A percentile compares a stretch with the other conserved stretches of the same genome.
Conservation (phyloP, 92 coral and sea anemone species). For the Parazoanthus swiftii region DNA sequence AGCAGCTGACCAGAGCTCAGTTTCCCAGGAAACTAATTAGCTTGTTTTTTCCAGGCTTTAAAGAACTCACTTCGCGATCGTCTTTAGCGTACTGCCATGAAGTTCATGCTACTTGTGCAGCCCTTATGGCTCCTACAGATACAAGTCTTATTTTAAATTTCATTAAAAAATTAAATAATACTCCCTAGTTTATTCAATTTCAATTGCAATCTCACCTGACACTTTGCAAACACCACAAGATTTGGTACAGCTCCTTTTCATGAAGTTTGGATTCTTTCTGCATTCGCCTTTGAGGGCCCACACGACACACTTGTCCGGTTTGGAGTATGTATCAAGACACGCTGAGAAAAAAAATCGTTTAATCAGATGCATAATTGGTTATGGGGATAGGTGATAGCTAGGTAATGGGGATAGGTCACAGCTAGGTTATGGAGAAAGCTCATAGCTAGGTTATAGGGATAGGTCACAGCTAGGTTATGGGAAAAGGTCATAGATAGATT, state of each 20-base stretch:
- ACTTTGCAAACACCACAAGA: conserved; percentile 21
- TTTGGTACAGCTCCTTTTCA: background rate
- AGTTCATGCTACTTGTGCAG: no score
- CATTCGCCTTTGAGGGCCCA: conserved; percentile 26
- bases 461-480: no score
- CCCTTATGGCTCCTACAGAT: background rate
- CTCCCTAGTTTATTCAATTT: background rate
- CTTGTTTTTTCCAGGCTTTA: no score
- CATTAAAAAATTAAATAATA: background rate
- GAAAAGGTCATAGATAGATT: no score
- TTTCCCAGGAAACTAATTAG: no score
- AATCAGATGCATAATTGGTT: background rate
- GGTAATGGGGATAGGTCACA: no score
- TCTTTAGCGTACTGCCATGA: no score
- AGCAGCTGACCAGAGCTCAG: no score
- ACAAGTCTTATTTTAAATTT: background rate
- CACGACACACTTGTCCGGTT: background rate
- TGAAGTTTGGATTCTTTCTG: background rate
- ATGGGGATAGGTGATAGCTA: no score
- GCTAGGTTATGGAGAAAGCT: no score
- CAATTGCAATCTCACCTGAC: background rate
- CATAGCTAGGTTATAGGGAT: no score
- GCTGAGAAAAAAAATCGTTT: background rate
- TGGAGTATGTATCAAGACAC: conserved; percentile 22
- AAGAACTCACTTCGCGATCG: no score